Evolutionary conservation across 1,140 invertebrate genomes (phyloP), one percentile per base, ranked within the genome.

Genomic region (Bombus pascuorum): DNA sequence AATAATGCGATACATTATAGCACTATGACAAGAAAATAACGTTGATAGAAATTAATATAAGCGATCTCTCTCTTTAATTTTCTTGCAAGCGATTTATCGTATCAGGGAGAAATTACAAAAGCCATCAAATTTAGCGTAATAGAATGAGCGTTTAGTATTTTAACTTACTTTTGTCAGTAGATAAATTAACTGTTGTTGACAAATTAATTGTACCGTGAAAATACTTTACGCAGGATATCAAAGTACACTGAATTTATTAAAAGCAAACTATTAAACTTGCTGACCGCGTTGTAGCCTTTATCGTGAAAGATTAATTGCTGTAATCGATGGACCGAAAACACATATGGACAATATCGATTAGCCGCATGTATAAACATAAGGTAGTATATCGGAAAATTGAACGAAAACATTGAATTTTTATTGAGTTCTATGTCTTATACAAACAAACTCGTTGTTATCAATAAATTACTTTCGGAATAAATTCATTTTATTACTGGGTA

Each of bases 281-380:
- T 18, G 13, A 57, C 47, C 13, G 28, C 25, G 13, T 59, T 28
- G 25, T 6, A 57, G 12, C 32, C 32, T 76, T 66, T 18, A 25
- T 15, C 37, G 25, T 34, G 25, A 1, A 28, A 66, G 62, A 79
- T 65, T 42, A 25, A 68, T 79, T 68, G 62, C 12, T 68, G 8
- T 34, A 66, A 44, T 42, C 42, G 39, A 68, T 34, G 77, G 47
- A 76, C 53, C 47, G 62, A 68, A 47, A 79, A 68, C 42, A n/a
- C 28, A 68, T 66, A 47, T 39, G n/a, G 32, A 44, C 18, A 32
- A 66, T 79, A 79, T 79, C 77, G 62, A 79, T 79, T 79, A 44
- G 22, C 13, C 25, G 2, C 3, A 44, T 34, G 62, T 66, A 34
- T 37, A 47, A 79, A 66, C 18, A 34, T 44, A 15, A 25, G 6